These are phyloP conservation scores for Stichodactyla helianthus DNA, from an alignment of 64 coral and sea anemone species.

Conservation along the genomic window DNA sequence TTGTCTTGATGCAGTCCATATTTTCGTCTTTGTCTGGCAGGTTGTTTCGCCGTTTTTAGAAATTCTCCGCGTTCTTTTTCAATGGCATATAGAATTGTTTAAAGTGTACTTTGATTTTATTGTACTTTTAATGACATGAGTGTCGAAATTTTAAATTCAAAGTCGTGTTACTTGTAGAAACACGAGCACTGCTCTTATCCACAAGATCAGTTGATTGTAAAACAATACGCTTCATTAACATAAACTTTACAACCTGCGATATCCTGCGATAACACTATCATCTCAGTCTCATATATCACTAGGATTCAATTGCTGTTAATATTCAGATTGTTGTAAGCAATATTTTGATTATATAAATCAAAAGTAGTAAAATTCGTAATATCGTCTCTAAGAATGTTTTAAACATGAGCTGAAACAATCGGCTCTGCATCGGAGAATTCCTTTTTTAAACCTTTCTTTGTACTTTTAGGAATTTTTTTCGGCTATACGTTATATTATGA, in stretches of 20 bases:
- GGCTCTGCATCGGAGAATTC: too few relatives aligned
- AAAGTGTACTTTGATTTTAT: not conserved
- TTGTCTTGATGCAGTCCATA: not conserved
- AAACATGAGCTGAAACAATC: too few relatives aligned
- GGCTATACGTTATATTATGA: not conserved
- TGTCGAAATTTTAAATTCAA: not conserved
- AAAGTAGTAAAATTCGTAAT: not conserved
- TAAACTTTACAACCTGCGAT: not conserved
- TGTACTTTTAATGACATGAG: not conserved
- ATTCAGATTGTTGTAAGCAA: not conserved
- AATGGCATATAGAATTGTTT: not conserved
- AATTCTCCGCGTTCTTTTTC: slow-evolving; percentile 6
- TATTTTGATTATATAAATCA: not conserved
- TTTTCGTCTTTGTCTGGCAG: not conserved
- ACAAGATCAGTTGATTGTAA: not conserved
- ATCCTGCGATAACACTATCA: not conserved
- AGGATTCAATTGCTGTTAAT: not conserved
- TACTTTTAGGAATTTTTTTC: not conserved
- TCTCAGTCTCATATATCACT: not conserved
- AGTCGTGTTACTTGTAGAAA: not conserved
- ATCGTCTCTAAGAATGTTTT: not conserved
- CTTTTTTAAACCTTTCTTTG: not conserved
- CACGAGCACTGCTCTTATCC: not conserved
- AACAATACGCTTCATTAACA: slow-evolving; percentile 3
- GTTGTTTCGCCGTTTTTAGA: not conserved